These are phyloP conservation scores for Apamea anceps DNA, from an alignment of 2,888 invertebrate genomes.

Conservation along the genomic window DNA sequence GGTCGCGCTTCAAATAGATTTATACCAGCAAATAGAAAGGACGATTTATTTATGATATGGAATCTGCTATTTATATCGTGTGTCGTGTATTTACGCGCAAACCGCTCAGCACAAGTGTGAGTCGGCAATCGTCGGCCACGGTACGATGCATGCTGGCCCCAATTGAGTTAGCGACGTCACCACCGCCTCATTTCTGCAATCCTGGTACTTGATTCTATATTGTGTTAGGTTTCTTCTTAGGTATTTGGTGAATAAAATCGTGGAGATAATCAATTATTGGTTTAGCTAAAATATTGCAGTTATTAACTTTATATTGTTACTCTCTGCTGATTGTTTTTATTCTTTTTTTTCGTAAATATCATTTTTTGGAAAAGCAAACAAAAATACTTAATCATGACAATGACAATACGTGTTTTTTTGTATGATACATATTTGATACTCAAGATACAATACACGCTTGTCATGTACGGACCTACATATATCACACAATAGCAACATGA, in stretches of 20 bases:
- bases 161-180: constrained; percentile 52
- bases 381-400: not conserved
- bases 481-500: constrained; percentile 2
- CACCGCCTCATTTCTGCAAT: constrained; percentile 21
- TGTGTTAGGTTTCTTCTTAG: not conserved
- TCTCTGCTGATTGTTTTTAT: not conserved
- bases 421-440: not conserved
- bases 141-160: constrained; percentile 36
- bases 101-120: constrained; percentile 32
- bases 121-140: constrained; percentile 17
- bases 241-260: not conserved
- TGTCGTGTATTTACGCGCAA: constrained; percentile 6
- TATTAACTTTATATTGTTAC: not conserved
- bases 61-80: constrained; percentile 4
- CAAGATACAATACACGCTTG: not conserved
- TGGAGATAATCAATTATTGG: not conserved
- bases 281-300: not conserved
- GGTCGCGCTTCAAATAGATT: constrained; percentile 16
- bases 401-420: not conserved
- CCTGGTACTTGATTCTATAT: constrained; percentile 17
- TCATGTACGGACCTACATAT: not conserved
- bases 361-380: not conserved
- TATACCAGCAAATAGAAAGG: not conserved
- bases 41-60: constrained; percentile 20
- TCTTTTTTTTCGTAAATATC: not conserved